Evolutionary conservation across 2,888 invertebrate genomes (phyloP), one percentile per base, ranked within the genome.

Genomic region (Xanthorhoe spadicearia): DNA sequence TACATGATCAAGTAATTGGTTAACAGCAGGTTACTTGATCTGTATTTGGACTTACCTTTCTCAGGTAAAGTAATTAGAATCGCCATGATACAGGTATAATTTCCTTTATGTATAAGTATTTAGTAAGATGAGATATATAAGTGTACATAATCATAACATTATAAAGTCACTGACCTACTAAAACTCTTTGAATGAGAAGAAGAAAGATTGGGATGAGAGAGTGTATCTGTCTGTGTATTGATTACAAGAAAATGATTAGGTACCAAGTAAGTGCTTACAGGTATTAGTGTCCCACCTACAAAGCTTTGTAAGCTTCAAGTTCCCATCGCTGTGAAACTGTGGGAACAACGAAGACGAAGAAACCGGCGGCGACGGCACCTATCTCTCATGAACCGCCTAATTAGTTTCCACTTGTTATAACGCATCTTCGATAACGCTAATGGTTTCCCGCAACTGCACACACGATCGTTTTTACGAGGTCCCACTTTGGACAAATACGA

Each of bases 391-490:
- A 49, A 17, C 49, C 67, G 68, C 73, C 86, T 86, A 86, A 87
- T 87, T 86, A 86, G 84, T 83, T 81, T 75, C 71, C 75, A 79
- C 74, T 80, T 75, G 77, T 83, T 79, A 83, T 81, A 80, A 82
- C 65, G 78, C 75, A 77, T 76, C 75, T 75, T 77, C 73, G 84
- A 84, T 83, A 83, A 81, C 79, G 78, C 76, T 83, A 83, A 83
- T 81, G 82, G 80, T 61, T 76, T 72, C 72, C 67, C 74, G 78
- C 73, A 61, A 23, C 68, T 52, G 71, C 70, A 68, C 70, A 75
- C 68, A 69, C 75, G 78, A 79, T 78, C 71, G 76, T 78, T 79
- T 81, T 81, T 77, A 81, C 77, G 79, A 81, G 73, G 69, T 74
- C 71, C 70, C 66, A 62, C 59, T 43, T 50, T 23, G 48, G 15